Conservation (phyloP, 2,113 vertebrate species). For the Lophochroa leadbeateri region DNA sequence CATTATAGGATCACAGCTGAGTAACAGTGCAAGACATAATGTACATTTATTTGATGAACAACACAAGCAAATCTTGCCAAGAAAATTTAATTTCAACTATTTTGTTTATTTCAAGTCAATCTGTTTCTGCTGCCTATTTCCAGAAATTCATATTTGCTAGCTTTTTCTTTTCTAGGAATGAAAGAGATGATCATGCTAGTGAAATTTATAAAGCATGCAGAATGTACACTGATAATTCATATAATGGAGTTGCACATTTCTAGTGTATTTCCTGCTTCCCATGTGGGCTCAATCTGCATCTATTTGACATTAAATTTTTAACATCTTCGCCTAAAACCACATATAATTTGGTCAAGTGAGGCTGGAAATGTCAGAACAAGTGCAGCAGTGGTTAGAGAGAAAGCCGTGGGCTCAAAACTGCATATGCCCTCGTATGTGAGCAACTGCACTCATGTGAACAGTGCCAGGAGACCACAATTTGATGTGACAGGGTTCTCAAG, state of each 20-base stretch:
- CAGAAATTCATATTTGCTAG: slow-evolving; percentile 25
- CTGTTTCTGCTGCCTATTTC: slow-evolving; percentile 37
- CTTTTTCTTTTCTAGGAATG: slow-evolving; percentile 28
- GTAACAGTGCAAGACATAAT: slow-evolving; percentile 63
- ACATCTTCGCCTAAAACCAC: background rate
- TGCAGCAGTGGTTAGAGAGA: background rate
- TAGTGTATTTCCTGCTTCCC: slow-evolving; percentile 21
- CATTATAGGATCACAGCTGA: slow-evolving; percentile 70
- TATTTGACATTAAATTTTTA: background rate
- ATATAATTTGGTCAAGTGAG: background rate
- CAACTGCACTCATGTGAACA: background rate
- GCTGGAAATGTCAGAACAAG: background rate
- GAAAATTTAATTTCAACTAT: slow-evolving; percentile 64
- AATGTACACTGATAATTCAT: slow-evolving; percentile 36
- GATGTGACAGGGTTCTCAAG: background rate
- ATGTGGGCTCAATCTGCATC: slow-evolving; percentile 11
- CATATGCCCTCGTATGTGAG: background rate
- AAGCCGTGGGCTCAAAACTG: background rate
- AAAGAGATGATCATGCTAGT: slow-evolving; percentile 15
- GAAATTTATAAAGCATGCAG: slow-evolving; percentile 46
- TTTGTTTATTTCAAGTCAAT: slow-evolving; percentile 63
- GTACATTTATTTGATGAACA: slow-evolving; percentile 55
- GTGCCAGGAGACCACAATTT: background rate
- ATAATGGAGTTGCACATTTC: slow-evolving; percentile 9
- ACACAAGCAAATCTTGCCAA: slow-evolving; percentile 54